Conservation (phyloP, 1,140 invertebrate species). For the Sinella curviseta region DNA sequence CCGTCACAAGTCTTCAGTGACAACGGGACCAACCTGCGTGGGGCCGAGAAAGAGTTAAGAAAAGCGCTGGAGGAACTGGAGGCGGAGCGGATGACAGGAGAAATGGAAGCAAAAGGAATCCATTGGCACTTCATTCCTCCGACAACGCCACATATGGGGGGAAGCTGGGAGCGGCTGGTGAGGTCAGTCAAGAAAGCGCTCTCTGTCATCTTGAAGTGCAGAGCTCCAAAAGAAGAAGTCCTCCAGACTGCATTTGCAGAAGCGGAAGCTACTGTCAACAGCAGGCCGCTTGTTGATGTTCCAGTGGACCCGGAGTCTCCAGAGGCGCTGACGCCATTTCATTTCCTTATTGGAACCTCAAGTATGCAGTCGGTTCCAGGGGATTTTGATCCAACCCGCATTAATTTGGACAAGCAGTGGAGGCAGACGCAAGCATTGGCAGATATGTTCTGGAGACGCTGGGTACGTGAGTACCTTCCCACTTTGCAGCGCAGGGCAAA, state of each 20-base stretch:
- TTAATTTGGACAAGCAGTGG: constrained; percentile 23
- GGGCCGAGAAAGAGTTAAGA: constrained; percentile 18
- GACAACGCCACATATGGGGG: neutral
- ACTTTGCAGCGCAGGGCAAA: constrained; percentile 30
- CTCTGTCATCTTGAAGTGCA: neutral
- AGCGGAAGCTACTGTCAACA: neutral
- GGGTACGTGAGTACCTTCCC: constrained; percentile 37
- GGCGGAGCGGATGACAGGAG: neutral
- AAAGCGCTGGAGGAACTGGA: neutral
- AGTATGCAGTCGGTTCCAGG: neutral
- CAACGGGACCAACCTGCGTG: constrained; percentile 52
- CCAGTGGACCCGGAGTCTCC: neutral
- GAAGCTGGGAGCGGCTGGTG: neutral
- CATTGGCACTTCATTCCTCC: neutral
- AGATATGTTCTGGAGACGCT: constrained; percentile 41
- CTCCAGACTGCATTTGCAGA: neutral
- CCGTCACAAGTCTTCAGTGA: constrained; percentile 47
- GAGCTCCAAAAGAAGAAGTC: neutral
- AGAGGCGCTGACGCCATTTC: neutral
- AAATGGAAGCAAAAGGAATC: neutral
- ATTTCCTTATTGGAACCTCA: constrained; percentile 9
- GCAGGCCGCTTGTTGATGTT: neutral
- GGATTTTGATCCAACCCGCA: constrained; percentile 11
- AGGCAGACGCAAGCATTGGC: constrained; percentile 24
- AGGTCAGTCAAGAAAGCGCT: neutral